A percentile compares a stretch with the other conserved stretches of the same genome.
Evolutionary conservation across 1,140 invertebrate genomes (phyloP).

Genomic region (fruit fly (Drosophila melanogaster)): DNA sequence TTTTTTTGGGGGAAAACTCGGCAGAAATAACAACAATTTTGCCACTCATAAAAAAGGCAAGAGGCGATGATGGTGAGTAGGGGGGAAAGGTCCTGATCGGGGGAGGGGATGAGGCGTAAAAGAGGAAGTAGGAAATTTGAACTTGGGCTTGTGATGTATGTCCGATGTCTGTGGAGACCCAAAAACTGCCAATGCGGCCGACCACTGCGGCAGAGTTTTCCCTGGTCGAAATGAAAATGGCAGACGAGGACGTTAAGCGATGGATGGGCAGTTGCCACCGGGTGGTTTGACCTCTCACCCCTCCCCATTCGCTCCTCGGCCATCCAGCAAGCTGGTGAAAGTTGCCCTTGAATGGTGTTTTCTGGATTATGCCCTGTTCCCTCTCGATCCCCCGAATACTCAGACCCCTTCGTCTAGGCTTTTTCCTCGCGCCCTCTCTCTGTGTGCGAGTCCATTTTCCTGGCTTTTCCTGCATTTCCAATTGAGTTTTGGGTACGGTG

Average conservation of each 20-base stretch:
- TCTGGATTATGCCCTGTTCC: constrained; percentile 62
- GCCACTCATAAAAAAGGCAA: constrained; percentile 58
- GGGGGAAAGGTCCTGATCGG: neutral
- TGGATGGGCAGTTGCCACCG: constrained; percentile 50
- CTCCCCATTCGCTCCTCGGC: constrained; percentile 1
- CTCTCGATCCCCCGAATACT: constrained; percentile 20
- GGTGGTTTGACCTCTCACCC: constrained; percentile 47
- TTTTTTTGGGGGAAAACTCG: constrained; percentile 30
- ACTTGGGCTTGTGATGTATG: constrained; percentile 79
- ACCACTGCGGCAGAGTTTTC: constrained; percentile 72
- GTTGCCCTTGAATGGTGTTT: constrained; percentile 81
- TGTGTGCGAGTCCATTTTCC: constrained; percentile 19
- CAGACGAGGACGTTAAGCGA: constrained; percentile 62
- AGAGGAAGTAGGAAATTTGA: constrained; percentile 77
- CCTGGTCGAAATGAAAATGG: constrained; percentile 71
- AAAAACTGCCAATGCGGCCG: constrained; percentile 71
- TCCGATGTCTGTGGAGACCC: constrained; percentile 56
- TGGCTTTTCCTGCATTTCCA: constrained; percentile 33
- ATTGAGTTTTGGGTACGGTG: constrained; percentile 64
- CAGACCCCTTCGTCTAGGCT: constrained; percentile 10
- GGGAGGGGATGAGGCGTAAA: constrained; percentile 5
- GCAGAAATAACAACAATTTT: constrained; percentile 62
- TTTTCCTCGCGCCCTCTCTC: constrained; percentile 2
- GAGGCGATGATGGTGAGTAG: constrained; percentile 14
- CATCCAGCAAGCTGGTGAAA: constrained; percentile 66